Base-by-base conservation (phyloP, 2,113 vertebrate genomes). In the Dascyllus trimaculatus region DNA sequence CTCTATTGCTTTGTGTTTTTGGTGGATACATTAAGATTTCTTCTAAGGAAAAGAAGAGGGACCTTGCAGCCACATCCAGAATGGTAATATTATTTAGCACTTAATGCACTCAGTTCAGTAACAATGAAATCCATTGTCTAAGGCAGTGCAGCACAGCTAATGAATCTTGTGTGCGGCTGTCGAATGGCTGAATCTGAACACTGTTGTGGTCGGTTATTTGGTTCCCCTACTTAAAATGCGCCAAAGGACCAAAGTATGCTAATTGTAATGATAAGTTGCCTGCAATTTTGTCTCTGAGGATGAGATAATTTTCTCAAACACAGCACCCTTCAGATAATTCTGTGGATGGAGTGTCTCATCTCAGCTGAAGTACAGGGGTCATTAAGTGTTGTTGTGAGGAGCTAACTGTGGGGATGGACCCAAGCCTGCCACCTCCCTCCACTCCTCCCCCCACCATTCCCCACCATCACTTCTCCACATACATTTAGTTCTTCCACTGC, bases 261-360 rank as follows among this genome's bases (percentile, higher is more conserved):
- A 93, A 93, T 92, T 86, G 80, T 82, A 63, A 67, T 67, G 81
- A 84, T 80, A 87, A 85, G 81, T 91, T 86, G 84, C 57, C 71
- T 65, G 88, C 80, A 90, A 92, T 92, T 92, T 92, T 68, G 79
- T 84, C 72, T 60, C 53, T 87, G 85, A 86, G 89, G 87, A 90
- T 86, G 85, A 88, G 85, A 87, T 92, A 82, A 91, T 93, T 91
- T 90, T 78, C 90, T 92, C 85, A 67, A 91, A 93, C 89, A 80
- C 56, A 56, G 62, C 72, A 7, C 87, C 86, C 92, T 93, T 92
- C 88, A 93, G 85, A 93, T 93, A 91, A 92, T 93, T 89, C 87
- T 90, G 82, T 84, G 79, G 75, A 71, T 93, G 89, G 90, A 95
- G 93, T 89, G 91, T 92, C 91, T 92, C 87, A 91, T 93, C 93